Percentiles rank a stretch among this genome's conserved stretches.
phyloP scores from a whole-genome alignment of 2,888 invertebrate species.

The Poecilus cupreus region DNA sequence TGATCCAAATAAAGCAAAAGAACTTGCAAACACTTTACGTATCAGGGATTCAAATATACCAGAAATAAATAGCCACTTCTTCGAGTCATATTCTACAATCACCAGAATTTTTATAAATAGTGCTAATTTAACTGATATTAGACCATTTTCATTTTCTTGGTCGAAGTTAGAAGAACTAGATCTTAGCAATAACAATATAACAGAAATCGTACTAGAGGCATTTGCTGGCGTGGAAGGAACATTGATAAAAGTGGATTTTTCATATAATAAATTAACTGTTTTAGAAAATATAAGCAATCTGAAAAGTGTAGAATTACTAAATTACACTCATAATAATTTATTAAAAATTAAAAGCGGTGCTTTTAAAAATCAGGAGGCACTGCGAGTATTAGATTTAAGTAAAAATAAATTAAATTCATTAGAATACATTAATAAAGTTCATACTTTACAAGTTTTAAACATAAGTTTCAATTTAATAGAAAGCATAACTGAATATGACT shows the following conservation, averaged over 20 bases:
- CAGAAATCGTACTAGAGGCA: background rate
- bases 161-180: background rate
- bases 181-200: background rate
- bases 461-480: background rate
- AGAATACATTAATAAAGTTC: background rate
- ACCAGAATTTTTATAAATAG: background rate
- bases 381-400: background rate
- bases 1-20: too few relatives aligned
- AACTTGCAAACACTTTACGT: too few relatives aligned
- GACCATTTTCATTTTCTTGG: background rate
- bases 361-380: background rate
- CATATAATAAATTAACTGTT: background rate
- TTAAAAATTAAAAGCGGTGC: background rate
- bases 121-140: background rate
- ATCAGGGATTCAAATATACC: too few relatives aligned
- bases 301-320: background rate
- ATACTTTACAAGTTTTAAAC: background rate
- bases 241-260: background rate
- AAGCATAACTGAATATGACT: background rate
- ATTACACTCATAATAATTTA: background rate
- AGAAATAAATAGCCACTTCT: too few relatives aligned
- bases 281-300: background rate
- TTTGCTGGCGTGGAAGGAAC: background rate
- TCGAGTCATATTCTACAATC: too few relatives aligned
- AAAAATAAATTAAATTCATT: background rate